These are phyloP conservation scores for Berghia stephanieae DNA, from an alignment of 1,140 invertebrate genomes.

Conservation along the genomic window DNA sequence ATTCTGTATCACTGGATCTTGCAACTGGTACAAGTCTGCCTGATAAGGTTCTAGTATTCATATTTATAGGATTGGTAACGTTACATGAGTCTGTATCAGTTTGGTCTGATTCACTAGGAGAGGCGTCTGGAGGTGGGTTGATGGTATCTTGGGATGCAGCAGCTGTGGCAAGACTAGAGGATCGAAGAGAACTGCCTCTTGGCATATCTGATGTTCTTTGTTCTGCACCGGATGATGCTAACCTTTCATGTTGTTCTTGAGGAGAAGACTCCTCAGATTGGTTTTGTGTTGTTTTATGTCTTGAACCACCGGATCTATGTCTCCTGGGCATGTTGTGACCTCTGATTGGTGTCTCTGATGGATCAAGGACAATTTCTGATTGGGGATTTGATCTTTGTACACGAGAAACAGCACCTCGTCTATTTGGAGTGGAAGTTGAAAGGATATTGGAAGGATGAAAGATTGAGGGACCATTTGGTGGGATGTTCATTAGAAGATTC, in stretches of 20 bases:
- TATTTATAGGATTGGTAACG: constrained; percentile 42
- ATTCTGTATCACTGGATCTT: constrained; percentile 57
- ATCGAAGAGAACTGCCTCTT: too few species aligned
- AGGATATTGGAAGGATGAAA: constrained; percentile 64
- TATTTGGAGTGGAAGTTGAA: constrained; percentile 63
- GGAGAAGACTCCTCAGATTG: too few species aligned
- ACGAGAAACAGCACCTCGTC: constrained; percentile 32
- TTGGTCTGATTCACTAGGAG: constrained; percentile 55
- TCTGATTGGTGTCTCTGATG: constrained; percentile 56
- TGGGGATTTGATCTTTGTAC: constrained; percentile 29
- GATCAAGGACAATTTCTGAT: constrained; percentile 45
- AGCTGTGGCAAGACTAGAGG: not conserved
- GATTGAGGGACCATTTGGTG: constrained; percentile 51
- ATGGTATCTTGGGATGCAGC: constrained; percentile 32
- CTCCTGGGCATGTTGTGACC: constrained; percentile 45
- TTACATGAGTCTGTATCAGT: constrained; percentile 58
- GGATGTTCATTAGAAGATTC: constrained; percentile 59
- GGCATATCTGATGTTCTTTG: too few species aligned
- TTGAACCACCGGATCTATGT: too few species aligned
- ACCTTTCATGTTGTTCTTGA: too few species aligned
- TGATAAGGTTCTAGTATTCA: not conserved
- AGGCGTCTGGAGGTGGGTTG: constrained; percentile 40
- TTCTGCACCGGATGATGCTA: too few species aligned
- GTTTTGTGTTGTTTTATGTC: too few species aligned
- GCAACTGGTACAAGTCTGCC: constrained; percentile 41